Conservation (phyloP, 2,888 invertebrate species). For the Plagodis dolabraria region DNA sequence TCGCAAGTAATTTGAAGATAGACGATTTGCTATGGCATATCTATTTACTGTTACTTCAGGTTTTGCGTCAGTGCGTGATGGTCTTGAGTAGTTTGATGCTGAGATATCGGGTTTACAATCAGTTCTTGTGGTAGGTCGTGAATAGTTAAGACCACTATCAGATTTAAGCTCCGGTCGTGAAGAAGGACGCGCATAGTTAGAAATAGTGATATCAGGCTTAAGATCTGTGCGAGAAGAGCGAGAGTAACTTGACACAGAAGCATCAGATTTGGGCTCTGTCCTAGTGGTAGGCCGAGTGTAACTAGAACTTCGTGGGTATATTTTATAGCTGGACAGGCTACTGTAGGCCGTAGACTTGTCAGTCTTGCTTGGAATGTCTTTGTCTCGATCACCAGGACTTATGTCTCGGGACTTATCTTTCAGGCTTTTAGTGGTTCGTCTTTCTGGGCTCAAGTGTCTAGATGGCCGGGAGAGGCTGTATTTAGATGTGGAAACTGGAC, state of each 20-base stretch:
- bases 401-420: conserved; percentile 83
- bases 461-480: conserved; percentile 72
- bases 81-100: conserved; percentile 25
- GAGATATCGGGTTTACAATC: conserved; percentile 22
- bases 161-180: conserved; percentile 24
- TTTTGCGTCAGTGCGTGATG: conserved; percentile 53
- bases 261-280: conserved; percentile 56
- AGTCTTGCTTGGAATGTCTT: conserved; percentile 84
- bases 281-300: conserved; percentile 57
- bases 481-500: conserved; percentile 79
- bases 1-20: conserved; percentile 73
- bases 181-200: conserved; percentile 21
- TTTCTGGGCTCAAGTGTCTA: conserved; percentile 80
- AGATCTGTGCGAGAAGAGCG: conserved; percentile 17
- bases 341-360: conserved; percentile 82
- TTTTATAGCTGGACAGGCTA: conserved; percentile 78
- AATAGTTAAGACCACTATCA: conserved; percentile 15
- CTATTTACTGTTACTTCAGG: conserved; percentile 63
- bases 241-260: conserved; percentile 38
- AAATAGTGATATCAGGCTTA: conserved; percentile 16
- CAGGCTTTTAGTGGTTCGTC: conserved; percentile 64
- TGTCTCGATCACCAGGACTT: conserved; percentile 82
- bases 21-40: conserved; percentile 73
- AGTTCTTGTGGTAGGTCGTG: conserved; percentile 15
- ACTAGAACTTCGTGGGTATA: conserved; percentile 79